Evolutionary conservation across 2,113 vertebrate species (phyloP), one percentile per base, ranked within the genome.

Genomic region (Psilopsiagon aymara): DNA sequence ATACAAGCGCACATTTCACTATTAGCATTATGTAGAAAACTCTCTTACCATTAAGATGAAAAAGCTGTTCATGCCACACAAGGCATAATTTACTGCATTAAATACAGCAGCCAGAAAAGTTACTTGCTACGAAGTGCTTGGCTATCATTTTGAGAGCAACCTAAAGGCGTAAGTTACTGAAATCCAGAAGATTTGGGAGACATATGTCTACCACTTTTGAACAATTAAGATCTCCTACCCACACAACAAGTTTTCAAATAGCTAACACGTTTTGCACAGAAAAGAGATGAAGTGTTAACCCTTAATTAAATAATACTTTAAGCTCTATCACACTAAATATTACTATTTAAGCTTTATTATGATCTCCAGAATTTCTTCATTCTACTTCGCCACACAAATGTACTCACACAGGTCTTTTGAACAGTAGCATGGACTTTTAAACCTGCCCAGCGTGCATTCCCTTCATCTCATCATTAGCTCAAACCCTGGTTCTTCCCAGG

Each of bases 51-150:
- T 64, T 59, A 55, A 41, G 35, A 55, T 17, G 10, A 52, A 75
- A 70, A 86, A 81, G 11, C 6, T 3, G 10, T 86, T 94, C 83
- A 74, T 81, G 59, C 27, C 35, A 49, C 68, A 68, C 13, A 47
- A 90, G 29, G 51, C 21, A 20, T 53, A 71, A 68, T 43, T 74
- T 62, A 52, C 37, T 73, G 52, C 57, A 90, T 77, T 66, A 90
- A 96, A 90, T 16, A 70, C 27, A 83, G 41, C 41, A 88, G 60
- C 66, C 60, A 88, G 51, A 74, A 81, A 63, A 59, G 59, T 21
- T 41, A 68, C 41, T 69, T 86, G 53, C 75, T 85, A 63, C 20
- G 29, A 91, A 89, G 70, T 57, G 69, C 20, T 66, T 1, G 2
- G 68, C 17, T 77, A 69, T 18, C 49, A 90, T 74, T 86, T 9